These are phyloP conservation scores for Steinernema hermaphroditum DNA, from an alignment of 2,888 invertebrate species.

Conservation along the genomic window DNA sequence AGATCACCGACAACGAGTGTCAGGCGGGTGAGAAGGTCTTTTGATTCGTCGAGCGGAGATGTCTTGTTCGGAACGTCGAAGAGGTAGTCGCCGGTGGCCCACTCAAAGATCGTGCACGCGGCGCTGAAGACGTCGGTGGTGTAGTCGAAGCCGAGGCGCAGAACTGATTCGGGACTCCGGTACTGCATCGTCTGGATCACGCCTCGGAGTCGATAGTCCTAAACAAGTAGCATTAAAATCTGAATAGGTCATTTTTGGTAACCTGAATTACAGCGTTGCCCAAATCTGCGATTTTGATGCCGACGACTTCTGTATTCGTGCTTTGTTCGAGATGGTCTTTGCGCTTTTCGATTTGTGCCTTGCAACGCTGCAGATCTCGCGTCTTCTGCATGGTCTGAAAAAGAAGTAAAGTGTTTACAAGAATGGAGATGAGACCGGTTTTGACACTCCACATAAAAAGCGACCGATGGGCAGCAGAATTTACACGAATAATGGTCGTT, in stretches of 20 bases:
- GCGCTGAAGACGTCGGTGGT: conserved; percentile 99
- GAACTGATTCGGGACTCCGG: conserved; percentile 87
- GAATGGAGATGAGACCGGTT: too few species aligned
- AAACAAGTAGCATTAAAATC: neutral
- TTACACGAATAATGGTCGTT: too few species aligned
- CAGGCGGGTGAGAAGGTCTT: neutral
- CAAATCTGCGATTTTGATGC: conserved; percentile 84
- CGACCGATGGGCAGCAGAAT: too few species aligned
- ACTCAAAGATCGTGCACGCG: conserved; percentile 95
- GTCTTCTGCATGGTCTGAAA: neutral
- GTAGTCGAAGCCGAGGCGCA: conserved; percentile 93
- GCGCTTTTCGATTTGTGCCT: neutral
- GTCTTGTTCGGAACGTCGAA: conserved; percentile 91
- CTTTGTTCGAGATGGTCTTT: neutral
- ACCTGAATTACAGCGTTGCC: conserved; percentile 92
- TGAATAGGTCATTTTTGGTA: too few species aligned
- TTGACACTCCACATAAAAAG: too few species aligned
- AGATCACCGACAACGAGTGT: neutral
- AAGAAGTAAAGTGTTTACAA: neutral
- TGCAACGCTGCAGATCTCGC: neutral
- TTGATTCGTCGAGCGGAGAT: neutral
- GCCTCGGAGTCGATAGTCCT: conserved; percentile 74
- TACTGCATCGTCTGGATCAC: conserved; percentile 99
- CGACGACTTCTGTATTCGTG: neutral
- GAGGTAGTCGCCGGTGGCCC: conserved; percentile 97